phyloP scores from a whole-genome alignment of 35 echinoderm and acorn worm genomes.

The Strongylocentrotus purpuratus region DNA sequence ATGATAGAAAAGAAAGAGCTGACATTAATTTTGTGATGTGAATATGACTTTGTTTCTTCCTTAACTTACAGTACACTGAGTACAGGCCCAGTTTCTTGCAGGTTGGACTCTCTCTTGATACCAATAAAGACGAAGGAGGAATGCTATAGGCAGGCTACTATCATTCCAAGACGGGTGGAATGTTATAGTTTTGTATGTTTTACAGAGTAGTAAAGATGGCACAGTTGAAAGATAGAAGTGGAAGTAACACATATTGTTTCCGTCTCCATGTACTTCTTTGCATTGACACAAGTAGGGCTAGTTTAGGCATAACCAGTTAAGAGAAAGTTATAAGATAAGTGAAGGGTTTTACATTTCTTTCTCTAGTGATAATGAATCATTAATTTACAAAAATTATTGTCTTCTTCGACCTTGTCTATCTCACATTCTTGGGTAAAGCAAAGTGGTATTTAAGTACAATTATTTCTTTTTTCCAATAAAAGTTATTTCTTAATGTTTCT shows the following conservation, averaged over 20 bases:
- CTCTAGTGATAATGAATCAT: no score
- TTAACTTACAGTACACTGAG: not conserved
- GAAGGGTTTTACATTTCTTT: no score
- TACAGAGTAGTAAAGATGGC: not conserved
- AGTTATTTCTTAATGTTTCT: no score
- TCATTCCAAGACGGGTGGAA: not conserved
- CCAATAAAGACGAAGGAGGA: not conserved
- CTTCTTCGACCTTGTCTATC: no score
- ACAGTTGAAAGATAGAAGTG: not conserved
- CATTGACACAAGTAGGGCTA: not conserved
- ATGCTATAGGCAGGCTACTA: not conserved
- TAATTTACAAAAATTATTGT: no score
- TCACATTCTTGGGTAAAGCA: no score
- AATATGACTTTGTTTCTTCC: not conserved
- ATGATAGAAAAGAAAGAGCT: not conserved
- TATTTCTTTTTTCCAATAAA: no score
- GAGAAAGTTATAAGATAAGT: no score
- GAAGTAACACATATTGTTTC: not conserved
- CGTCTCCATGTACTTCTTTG: not conserved
- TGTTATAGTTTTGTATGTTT: not conserved
- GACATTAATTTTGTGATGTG: not conserved
- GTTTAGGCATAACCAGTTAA: no score
- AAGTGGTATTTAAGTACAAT: no score
- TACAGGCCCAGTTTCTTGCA: not conserved
- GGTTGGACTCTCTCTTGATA: constrained; percentile 14